Percentiles rank a stretch among this genome's conserved stretches.
These are phyloP conservation scores for Carcharodon carcharias DNA, from an alignment of 2,797 vertebrate genomes.

Conservation along the genomic window DNA sequence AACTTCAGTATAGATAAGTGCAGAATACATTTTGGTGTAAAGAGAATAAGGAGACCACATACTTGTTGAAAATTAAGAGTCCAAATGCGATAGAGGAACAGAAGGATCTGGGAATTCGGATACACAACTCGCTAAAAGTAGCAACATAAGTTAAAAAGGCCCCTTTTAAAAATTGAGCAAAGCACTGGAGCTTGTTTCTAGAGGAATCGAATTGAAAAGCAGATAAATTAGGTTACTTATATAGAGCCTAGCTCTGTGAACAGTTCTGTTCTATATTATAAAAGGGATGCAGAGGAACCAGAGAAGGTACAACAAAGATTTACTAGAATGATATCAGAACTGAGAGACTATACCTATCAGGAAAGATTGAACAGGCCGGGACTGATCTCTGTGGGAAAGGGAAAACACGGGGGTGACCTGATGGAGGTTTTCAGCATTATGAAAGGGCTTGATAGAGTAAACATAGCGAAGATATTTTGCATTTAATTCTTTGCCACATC, in stretches of 20 bases:
- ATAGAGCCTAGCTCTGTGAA: background rate
- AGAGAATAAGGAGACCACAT: background rate
- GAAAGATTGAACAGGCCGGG: background rate
- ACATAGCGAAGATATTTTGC: background rate
- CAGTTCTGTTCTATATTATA: too few relatives aligned
- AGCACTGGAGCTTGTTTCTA: background rate
- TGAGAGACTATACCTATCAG: background rate
- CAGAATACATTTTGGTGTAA: background rate
- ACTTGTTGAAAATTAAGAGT: background rate
- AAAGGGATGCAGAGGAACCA: too few relatives aligned
- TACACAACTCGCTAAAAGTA: background rate
- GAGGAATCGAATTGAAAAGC: background rate
- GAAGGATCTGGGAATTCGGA: too few relatives aligned
- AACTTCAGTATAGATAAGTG: background rate
- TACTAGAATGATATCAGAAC: too few relatives aligned
- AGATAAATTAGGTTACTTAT: background rate
- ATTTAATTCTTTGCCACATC: background rate
- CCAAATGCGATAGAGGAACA: background rate
- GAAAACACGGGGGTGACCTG: background rate
- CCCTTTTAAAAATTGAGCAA: background rate
- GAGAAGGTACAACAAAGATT: too few relatives aligned
- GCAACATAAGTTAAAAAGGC: background rate
- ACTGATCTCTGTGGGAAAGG: background rate
- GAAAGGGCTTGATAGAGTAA: background rate
- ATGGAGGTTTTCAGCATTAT: background rate